Percentiles rank a stretch among this genome's conserved stretches.
phyloP scores from a whole-genome alignment of 2,888 invertebrate genomes.

The Taenaris catops region DNA sequence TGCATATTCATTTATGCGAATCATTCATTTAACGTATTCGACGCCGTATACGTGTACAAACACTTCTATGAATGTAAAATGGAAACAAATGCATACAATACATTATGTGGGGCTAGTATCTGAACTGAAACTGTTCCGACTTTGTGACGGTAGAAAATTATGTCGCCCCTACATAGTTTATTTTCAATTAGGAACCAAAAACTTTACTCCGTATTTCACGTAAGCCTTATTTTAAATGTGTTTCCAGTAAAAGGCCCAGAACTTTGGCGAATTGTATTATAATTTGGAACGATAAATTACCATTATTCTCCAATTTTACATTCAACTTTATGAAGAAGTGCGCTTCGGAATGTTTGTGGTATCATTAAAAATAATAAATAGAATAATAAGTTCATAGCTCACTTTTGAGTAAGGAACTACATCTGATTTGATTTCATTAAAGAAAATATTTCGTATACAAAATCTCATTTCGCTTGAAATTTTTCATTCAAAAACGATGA shows the following conservation, averaged over 20 bases:
- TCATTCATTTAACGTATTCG: too few species aligned
- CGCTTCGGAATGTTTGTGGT: constrained; percentile 4
- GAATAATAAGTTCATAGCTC: constrained; percentile 5
- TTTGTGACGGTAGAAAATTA: constrained; percentile 4
- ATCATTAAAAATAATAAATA: constrained; percentile 6
- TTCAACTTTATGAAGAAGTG: constrained; percentile 6
- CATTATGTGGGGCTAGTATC: too few species aligned
- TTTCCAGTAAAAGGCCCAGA: constrained; percentile 33
- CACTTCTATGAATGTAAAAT: too few species aligned
- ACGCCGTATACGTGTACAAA: too few species aligned
- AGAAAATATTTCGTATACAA: constrained; percentile 2
- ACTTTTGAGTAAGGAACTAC: constrained; percentile 1
- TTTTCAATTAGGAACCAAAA: constrained; percentile 56
- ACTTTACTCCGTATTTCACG: constrained; percentile 53
- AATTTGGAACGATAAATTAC: constrained; percentile 26
- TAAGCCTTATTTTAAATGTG: constrained; percentile 47
- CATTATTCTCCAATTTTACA: constrained; percentile 9
- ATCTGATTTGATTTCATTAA: constrained; percentile 10
- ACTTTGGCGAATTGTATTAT: constrained; percentile 45
- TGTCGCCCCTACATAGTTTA: constrained; percentile 35
- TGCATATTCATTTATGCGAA: too few species aligned
- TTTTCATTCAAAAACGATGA: constrained; percentile 2
- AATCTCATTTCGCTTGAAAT: background rate
- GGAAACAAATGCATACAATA: too few species aligned
- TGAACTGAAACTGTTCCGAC: background rate